Evolutionary conservation across 2,888 invertebrate species (phyloP).

Genomic region (Caenorhabditis afra): DNA sequence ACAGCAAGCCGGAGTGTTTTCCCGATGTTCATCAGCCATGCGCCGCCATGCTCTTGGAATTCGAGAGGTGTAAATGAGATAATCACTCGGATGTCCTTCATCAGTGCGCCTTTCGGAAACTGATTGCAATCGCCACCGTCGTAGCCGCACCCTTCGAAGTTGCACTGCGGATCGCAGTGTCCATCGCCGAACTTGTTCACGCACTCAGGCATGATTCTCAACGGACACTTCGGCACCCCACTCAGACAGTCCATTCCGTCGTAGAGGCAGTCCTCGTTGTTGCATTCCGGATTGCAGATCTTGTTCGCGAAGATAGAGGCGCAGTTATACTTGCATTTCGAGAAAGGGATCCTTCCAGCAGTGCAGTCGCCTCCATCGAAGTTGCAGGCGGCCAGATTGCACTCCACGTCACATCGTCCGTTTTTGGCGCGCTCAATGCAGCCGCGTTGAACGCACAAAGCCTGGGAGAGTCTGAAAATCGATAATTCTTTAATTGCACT

Average conservation of each 20-base stretch:
- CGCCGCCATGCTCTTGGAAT: background rate
- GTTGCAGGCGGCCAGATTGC: constrained; percentile 95
- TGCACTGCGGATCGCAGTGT: constrained; percentile 94
- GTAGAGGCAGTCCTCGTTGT: constrained; percentile 91
- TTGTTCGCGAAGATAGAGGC: constrained; percentile 70
- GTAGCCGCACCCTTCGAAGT: constrained; percentile 97
- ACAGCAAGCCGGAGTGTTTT: background rate
- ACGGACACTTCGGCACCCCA: constrained; percentile 54
- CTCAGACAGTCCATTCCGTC: constrained; percentile 95
- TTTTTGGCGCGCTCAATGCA: constrained; percentile 91
- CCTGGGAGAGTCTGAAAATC: constrained; percentile 35
- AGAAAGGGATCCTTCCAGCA: constrained; percentile 69
- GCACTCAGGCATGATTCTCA: constrained; percentile 55
- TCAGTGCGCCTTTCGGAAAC: background rate
- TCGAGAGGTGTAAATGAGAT: background rate
- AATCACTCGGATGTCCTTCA: background rate
- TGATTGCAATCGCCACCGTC: constrained; percentile 89
- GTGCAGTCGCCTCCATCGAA: constrained; percentile 93
- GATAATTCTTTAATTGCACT: background rate
- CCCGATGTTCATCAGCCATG: background rate
- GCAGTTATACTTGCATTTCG: constrained; percentile 83
- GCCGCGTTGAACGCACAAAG: constrained; percentile 82
- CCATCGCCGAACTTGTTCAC: constrained; percentile 90
- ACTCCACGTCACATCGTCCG: constrained; percentile 94
- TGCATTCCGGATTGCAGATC: constrained; percentile 66